Conservation (phyloP, 2,888 invertebrate species). For the Pycnomerus fuliginosus region DNA sequence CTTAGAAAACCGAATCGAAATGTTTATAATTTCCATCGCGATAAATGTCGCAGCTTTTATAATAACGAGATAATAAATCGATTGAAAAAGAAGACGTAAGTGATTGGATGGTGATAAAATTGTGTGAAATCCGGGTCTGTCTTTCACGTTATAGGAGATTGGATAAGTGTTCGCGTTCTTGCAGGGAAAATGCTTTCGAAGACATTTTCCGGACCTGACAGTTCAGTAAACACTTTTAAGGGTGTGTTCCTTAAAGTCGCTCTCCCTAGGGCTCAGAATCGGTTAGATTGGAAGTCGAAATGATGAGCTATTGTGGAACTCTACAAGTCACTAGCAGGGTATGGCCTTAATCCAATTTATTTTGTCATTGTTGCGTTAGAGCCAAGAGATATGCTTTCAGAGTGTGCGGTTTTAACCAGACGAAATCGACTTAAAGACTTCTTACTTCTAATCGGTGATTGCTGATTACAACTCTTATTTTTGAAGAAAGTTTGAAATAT, state of each 20-base stretch:
- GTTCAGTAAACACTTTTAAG: slow-evolving; percentile 53
- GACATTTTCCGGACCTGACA: slow-evolving; percentile 53
- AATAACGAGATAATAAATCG: no score
- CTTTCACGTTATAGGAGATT: slow-evolving; percentile 40
- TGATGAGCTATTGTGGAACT: slow-evolving; percentile 54
- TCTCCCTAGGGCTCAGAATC: slow-evolving; percentile 35
- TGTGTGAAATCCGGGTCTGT: slow-evolving; percentile 23
- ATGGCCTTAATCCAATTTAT: slow-evolving; percentile 55
- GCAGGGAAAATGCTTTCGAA: slow-evolving; percentile 50
- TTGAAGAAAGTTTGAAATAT: no score
- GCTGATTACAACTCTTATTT: no score
- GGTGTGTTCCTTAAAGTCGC: slow-evolving; percentile 33
- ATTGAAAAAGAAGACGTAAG: no score
- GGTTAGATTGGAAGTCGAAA: slow-evolving; percentile 38
- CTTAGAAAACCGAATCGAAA: no score
- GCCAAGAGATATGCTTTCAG: slow-evolving; percentile 41
- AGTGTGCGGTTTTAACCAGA: slow-evolving; percentile 26
- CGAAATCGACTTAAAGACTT: no score
- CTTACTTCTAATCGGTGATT: no score
- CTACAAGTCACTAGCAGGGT: slow-evolving; percentile 52
- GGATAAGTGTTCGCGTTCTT: slow-evolving; percentile 52
- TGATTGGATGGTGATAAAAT: slow-evolving; percentile 15
- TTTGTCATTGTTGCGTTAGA: slow-evolving; percentile 54
- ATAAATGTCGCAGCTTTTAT: no score
- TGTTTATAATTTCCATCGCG: no score